phyloP scores from a whole-genome alignment of 2,113 vertebrate species.

The Upupa epops region DNA sequence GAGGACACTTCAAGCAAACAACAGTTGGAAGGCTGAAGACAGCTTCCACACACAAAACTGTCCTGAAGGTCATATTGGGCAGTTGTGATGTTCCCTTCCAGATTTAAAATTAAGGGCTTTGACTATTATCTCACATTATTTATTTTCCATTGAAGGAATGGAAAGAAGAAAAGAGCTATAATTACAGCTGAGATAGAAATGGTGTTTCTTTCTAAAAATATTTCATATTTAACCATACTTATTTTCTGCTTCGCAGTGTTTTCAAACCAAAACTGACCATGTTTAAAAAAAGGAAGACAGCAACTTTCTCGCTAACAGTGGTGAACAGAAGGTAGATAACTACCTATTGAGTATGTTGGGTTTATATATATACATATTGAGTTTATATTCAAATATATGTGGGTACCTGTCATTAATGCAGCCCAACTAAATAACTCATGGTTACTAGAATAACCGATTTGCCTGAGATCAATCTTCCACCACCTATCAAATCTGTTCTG shows the following conservation, averaged over 20 bases:
- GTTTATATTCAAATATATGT: background rate
- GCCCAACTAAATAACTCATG: rapidly evolving
- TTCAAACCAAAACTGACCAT: background rate
- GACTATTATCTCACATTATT: background rate
- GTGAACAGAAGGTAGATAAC: background rate
- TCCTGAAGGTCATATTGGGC: background rate
- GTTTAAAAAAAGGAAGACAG: background rate
- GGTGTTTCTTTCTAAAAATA: background rate
- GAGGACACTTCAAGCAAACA: too few relatives aligned
- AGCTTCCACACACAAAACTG: background rate
- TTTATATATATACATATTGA: background rate
- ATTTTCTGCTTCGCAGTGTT: background rate
- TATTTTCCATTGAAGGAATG: background rate
- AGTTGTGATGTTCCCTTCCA: background rate
- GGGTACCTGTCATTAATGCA: background rate
- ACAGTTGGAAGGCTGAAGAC: background rate
- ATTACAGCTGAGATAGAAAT: background rate
- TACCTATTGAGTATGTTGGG: background rate
- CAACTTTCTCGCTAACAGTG: background rate
- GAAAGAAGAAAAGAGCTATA: background rate
- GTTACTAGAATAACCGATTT: background rate
- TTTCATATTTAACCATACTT: background rate
- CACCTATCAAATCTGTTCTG: background rate
- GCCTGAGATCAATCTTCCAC: background rate
- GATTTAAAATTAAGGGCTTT: background rate